phyloP scores from a whole-genome alignment of 1,140 invertebrate genomes.

The Drosophila nikananu region DNA sequence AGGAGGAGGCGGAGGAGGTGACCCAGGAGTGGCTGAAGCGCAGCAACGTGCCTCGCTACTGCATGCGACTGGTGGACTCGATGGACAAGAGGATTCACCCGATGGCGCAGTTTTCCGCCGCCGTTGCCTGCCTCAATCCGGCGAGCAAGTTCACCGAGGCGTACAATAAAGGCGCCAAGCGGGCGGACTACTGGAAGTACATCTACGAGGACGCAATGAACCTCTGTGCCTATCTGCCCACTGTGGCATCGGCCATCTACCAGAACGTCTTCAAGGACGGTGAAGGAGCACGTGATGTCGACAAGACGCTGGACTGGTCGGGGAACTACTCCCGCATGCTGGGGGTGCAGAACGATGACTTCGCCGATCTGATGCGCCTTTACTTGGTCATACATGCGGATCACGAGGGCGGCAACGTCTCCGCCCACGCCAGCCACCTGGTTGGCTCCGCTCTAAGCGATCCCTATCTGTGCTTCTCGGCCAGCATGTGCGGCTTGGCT shows the following conservation, averaged over 20 bases:
- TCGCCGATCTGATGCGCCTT: constrained; percentile 96
- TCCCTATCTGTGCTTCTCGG: constrained; percentile 96
- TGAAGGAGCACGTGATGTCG: constrained; percentile 92
- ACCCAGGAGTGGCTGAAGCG: constrained; percentile 95
- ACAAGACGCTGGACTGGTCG: constrained; percentile 94
- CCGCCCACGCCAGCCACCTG: constrained; percentile 96
- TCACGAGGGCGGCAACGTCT: constrained; percentile 98
- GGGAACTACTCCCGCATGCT: constrained; percentile 96
- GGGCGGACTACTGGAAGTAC: constrained; percentile 87
- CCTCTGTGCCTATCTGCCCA: constrained; percentile 96
- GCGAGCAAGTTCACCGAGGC: constrained; percentile 97
- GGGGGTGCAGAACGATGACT: constrained; percentile 94
- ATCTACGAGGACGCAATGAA: constrained; percentile 97
- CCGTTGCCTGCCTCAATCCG: constrained; percentile 94
- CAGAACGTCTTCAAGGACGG: constrained; percentile 94
- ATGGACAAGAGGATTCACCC: constrained; percentile 96
- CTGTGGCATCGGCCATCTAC: constrained; percentile 97
- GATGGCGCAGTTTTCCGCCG: constrained; percentile 97
- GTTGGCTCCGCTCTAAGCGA: constrained; percentile 97
- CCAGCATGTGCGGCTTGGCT: constrained; percentile 96
- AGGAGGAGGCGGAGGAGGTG: constrained; percentile 91
- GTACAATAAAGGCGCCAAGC: constrained; percentile 87
- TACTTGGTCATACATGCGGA: constrained; percentile 98
- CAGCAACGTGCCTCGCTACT: constrained; percentile 92
- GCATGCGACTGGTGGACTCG: constrained; percentile 96